phyloP scores from a whole-genome alignment of 2,113 vertebrate species.

The Oreotragus oreotragus region DNA sequence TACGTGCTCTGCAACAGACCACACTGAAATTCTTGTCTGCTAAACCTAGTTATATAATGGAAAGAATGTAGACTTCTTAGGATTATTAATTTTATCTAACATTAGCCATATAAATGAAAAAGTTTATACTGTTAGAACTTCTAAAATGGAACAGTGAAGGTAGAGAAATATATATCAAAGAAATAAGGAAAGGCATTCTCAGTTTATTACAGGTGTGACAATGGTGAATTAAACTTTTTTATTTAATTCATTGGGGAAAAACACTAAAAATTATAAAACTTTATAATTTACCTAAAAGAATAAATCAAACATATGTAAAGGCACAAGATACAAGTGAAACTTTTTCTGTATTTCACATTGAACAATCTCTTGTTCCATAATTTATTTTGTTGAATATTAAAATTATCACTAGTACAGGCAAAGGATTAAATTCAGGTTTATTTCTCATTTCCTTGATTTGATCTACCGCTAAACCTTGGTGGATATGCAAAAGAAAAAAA shows the following conservation, averaged over 20 bases:
- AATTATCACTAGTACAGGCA: background rate
- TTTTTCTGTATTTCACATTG: background rate
- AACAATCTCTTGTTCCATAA: background rate
- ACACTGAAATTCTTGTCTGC: background rate
- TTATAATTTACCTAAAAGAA: background rate
- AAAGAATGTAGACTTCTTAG: background rate
- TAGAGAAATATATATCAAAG: background rate
- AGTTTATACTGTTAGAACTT: background rate
- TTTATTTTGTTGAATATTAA: background rate
- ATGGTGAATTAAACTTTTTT: background rate
- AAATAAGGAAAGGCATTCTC: conserved; percentile 22
- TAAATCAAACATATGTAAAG: background rate
- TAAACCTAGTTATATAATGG: background rate
- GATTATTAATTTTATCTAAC: background rate
- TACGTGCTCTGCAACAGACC: background rate
- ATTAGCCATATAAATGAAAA: background rate
- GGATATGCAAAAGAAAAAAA: background rate
- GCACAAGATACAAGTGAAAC: background rate
- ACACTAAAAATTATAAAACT: background rate
- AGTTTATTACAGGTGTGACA: background rate
- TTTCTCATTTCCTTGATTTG: background rate
- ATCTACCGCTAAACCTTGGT: background rate
- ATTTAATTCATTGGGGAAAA: background rate
- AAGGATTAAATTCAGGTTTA: conserved; percentile 14
- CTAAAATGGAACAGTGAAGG: background rate